phyloP scores from a whole-genome alignment of 1,140 invertebrate genomes.

The Zophobas morio region DNA sequence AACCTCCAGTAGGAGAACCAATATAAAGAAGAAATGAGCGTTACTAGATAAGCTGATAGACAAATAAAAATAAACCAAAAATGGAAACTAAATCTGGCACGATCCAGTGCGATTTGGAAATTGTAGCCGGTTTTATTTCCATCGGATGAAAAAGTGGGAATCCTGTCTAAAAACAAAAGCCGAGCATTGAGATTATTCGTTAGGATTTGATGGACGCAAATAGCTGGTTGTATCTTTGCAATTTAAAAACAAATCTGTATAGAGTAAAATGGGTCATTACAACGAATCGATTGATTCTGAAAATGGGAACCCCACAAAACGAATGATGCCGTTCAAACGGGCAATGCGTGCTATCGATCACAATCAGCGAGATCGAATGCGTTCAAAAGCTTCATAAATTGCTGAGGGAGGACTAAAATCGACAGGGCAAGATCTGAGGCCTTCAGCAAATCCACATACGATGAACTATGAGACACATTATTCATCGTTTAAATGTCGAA shows the following conservation, averaged over 20 bases:
- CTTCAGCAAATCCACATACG: conserved; percentile 8
- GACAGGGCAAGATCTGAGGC: background rate
- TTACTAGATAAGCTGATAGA: too few relatives aligned
- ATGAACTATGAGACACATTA: conserved; percentile 11
- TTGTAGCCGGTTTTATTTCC: background rate
- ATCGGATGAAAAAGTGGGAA: conserved; percentile 4
- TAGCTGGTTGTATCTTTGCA: conserved; percentile 10
- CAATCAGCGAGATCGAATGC: conserved; percentile 21
- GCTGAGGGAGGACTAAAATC: conserved; percentile 4
- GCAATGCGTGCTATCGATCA: conserved; percentile 25
- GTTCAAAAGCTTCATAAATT: conserved; percentile 14
- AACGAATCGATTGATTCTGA: conserved; percentile 3
- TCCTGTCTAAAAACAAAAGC: background rate
- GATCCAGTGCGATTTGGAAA: background rate
- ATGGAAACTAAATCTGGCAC: background rate
- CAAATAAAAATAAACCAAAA: background rate
- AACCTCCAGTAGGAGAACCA: too few relatives aligned
- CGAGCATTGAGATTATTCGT: background rate
- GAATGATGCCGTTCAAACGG: conserved; percentile 12
- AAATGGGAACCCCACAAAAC: conserved; percentile 14
- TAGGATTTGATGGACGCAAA: conserved; percentile 15
- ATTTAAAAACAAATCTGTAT: conserved; percentile 30
- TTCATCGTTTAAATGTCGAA: conserved; percentile 15
- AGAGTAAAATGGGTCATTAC: conserved; percentile 25
- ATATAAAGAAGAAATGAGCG: too few relatives aligned